Evolutionary conservation across 2,888 invertebrate genomes (phyloP), one percentile per base, ranked within the genome.

Genomic region (Heliconius cydno): DNA sequence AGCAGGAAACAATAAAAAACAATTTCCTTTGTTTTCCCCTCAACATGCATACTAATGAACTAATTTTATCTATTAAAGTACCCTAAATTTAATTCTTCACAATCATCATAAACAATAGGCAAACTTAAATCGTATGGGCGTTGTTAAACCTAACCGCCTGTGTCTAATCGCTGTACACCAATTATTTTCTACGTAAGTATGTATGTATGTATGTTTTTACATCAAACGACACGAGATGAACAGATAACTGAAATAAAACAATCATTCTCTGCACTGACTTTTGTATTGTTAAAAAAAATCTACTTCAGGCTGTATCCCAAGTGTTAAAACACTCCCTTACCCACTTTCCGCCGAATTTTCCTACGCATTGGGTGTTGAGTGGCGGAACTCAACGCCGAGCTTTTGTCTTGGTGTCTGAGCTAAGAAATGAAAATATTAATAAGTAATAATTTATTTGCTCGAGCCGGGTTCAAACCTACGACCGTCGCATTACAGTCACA

Each of bases 191-290:
- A n/a, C 60, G 60, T 60, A n/a, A 22, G 46, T 46, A 4, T 46
- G 15, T 52, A 52, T 52, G 10, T 34, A 66, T 38, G 57, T 63
- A 74, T 25, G 41, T 75, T 63, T 79, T 75, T 74, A 81, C 74
- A 67, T 80, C 28, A 77, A 77, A 82, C 65, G 72, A 81, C 71
- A 76, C 65, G 41, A 82, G 80, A 82, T 79, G 57, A 76, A 77
- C 67, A 79, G 76, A 82, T 80, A 71, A 38, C 19, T 74, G 25
- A 57, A 75, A 75, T 57, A 77, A 46, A 71, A 66, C 28, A 34
- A 34, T 34, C 34, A 28, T 74, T 65, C 25, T 77, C 63, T 60
- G 25, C 7, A 30, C 22, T 19, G 28, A 66, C 19, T 12, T 38
- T 41, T 74, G 25, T 65, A 5, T 38, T 25, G 15, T 63, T 52